These are phyloP conservation scores for Scomberomorus guttatus DNA, from an alignment of 2,797 vertebrate species.

Conservation along the genomic window DNA sequence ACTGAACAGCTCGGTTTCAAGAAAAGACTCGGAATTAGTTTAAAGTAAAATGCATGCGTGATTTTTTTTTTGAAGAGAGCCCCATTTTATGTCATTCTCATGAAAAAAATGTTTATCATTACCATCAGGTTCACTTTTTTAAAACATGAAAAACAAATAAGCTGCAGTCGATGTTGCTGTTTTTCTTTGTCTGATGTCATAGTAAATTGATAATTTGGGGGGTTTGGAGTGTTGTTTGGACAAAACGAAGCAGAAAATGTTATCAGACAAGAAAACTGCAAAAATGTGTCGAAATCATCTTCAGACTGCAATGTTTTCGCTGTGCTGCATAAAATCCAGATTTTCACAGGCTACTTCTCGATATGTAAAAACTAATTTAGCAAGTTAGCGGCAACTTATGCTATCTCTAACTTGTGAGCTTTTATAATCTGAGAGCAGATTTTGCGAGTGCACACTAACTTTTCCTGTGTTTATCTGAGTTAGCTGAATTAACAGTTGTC, in stretches of 20 bases:
- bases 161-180: background rate
- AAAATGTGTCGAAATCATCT: background rate
- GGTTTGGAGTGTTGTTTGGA: background rate
- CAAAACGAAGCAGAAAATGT: background rate
- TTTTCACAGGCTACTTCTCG: background rate
- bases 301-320: background rate
- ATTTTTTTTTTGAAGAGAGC: too few relatives aligned
- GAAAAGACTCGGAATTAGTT: slow-evolving; percentile 27
- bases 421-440: background rate
- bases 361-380: background rate
- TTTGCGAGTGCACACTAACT: background rate
- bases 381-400: background rate
- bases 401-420: background rate
- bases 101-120: background rate
- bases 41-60: background rate
- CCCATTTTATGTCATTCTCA: background rate
- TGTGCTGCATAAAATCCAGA: background rate
- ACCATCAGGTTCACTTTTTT: background rate
- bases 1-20: slow-evolving; percentile 16
- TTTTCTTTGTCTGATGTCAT: background rate
- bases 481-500: background rate
- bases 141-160: too few relatives aligned
- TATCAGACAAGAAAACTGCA: background rate
- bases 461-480: slow-evolving; percentile 23
- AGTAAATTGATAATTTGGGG: background rate